A percentile compares a stretch with the other conserved stretches of the same genome.
Conservation (phyloP, 2,113 vertebrate species). For the Salvelinus namaycush region DNA sequence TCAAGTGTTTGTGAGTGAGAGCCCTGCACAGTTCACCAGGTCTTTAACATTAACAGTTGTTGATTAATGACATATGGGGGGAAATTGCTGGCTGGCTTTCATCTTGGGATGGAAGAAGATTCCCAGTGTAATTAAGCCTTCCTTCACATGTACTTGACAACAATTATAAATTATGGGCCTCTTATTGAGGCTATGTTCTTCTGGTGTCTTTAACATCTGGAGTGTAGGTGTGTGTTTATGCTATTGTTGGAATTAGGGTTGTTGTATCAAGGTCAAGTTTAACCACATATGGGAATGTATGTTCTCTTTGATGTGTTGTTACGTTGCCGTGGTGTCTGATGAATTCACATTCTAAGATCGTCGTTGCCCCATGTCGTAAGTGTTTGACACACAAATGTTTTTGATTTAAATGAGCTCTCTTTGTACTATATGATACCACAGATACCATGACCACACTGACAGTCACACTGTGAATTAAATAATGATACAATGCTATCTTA, state of each 20-base stretch:
- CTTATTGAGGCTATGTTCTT: no score
- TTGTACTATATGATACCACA: background rate
- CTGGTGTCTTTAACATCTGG: no score
- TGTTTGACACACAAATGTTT: background rate
- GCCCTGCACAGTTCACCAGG: background rate
- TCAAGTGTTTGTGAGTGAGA: background rate
- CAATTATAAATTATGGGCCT: background rate
- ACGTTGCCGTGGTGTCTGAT: background rate
- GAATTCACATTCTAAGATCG: background rate
- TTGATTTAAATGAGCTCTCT: background rate
- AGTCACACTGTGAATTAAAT: background rate
- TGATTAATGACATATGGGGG: slow-evolving; percentile 1
- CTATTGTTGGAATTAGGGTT: background rate
- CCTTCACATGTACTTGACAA: slow-evolving; percentile 17
- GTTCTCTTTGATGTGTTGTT: background rate
- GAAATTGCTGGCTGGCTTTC: slow-evolving; percentile 8
- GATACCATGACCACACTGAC: background rate
- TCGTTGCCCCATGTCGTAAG: background rate
- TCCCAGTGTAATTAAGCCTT: slow-evolving; percentile 7
- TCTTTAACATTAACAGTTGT: slow-evolving; percentile 4
- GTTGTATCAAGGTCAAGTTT: no score
- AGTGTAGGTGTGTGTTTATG: no score
- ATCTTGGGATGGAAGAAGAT: slow-evolving; percentile 1
- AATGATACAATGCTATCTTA: background rate
- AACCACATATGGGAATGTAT: no score